phyloP scores from a whole-genome alignment of 2,113 vertebrate species.

The Rhabdornis inornatus region DNA sequence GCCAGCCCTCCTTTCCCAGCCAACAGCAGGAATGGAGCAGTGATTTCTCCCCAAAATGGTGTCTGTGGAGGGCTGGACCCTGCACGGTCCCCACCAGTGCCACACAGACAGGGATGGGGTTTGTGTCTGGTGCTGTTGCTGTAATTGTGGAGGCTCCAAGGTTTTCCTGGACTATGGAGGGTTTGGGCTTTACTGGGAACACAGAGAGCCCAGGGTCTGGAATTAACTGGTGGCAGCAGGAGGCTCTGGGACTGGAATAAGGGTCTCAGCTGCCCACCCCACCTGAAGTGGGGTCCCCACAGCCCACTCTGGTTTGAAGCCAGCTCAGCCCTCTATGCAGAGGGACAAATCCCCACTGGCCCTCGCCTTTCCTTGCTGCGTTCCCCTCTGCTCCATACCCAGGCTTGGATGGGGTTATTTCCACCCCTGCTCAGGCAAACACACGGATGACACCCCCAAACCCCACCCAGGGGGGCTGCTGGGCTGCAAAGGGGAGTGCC shows the following conservation, averaged over 20 bases:
- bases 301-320: not conserved
- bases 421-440: not conserved
- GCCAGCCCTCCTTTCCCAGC: not conserved
- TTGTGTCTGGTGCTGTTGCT: not conserved
- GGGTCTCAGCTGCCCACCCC: not conserved
- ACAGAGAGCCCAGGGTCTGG: accelerated
- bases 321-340: accelerated
- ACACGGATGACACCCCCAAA: not conserved
- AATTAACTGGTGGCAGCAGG: not conserved
- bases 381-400: not conserved
- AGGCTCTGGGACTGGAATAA: accelerated
- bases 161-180: accelerated
- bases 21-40: accelerated
- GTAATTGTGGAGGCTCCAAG: accelerated
- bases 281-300: accelerated
- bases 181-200: not conserved
- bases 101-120: not conserved
- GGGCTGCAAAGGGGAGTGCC: not conserved
- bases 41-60: accelerated
- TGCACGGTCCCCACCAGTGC: accelerated
- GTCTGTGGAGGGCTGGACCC: not conserved
- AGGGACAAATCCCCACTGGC: not conserved
- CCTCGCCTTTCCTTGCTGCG: not conserved
- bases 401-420: accelerated
- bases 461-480: accelerated